A percentile compares a stretch with the other conserved stretches of the same genome.
phyloP scores from a whole-genome alignment of 2,797 vertebrate genomes.

The Enteromius argenteus region DNA sequence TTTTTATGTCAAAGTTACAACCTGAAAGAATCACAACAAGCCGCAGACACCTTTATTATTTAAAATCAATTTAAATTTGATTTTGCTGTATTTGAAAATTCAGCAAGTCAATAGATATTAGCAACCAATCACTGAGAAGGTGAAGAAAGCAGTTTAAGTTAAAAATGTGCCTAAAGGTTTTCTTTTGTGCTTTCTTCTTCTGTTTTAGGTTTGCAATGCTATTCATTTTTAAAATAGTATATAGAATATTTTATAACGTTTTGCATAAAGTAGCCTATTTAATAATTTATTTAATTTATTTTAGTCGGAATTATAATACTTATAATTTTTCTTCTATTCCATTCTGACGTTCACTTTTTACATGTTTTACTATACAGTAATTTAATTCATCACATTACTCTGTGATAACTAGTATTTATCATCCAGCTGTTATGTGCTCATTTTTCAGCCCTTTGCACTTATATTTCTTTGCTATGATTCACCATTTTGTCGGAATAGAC shows the following conservation, averaged over 20 bases:
- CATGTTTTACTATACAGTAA: neutral
- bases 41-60: neutral
- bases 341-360: neutral
- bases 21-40: neutral
- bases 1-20: neutral
- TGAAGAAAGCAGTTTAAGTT: neutral
- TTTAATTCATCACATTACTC: neutral
- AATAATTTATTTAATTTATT: neutral
- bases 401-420: neutral
- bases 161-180: neutral
- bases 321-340: neutral
- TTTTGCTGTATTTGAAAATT: neutral
- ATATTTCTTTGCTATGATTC: neutral
- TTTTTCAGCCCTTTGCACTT: constrained; percentile 3
- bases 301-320: neutral
- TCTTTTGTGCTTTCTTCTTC: neutral
- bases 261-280: neutral
- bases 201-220: neutral
- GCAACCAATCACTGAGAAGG: neutral
- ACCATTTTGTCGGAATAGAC: constrained; percentile 16
- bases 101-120: neutral
- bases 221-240: neutral
- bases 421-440: neutral
- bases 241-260: neutral
- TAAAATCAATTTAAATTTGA: neutral